Conservation (phyloP, 2,888 invertebrate species). For the Leptinotarsa juncta region DNA sequence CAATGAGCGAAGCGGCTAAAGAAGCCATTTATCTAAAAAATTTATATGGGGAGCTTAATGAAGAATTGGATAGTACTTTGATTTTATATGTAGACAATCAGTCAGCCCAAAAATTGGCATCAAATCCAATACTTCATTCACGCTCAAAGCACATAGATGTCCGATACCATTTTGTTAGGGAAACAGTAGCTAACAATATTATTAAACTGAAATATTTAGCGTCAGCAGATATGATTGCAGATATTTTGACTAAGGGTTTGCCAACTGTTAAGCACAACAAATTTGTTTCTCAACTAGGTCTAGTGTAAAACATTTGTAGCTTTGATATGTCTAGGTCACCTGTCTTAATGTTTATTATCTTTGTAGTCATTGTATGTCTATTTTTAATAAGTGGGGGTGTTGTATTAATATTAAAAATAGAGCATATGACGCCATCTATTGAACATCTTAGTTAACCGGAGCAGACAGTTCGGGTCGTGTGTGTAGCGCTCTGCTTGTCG, state of each 20-base stretch:
- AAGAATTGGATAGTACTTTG: slow-evolving; percentile 3
- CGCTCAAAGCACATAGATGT: slow-evolving; percentile 37
- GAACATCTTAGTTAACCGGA: too few species aligned
- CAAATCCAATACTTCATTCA: slow-evolving; percentile 15
- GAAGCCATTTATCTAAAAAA: slow-evolving; percentile 43
- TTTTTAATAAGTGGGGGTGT: neutral
- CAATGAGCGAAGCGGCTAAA: slow-evolving; percentile 49
- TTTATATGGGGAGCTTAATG: slow-evolving; percentile 26
- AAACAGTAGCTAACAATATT: slow-evolving; percentile 31
- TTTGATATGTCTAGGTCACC: neutral
- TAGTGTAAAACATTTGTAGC: neutral
- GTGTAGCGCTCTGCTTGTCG: too few species aligned
- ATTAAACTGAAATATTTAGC: slow-evolving; percentile 22
- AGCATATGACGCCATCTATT: too few species aligned
- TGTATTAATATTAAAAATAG: neutral
- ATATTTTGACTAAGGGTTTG: slow-evolving; percentile 18
- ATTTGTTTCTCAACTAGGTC: neutral
- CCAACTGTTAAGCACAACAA: slow-evolving; percentile 10
- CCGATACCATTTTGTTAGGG: slow-evolving; percentile 34
- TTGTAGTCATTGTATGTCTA: neutral
- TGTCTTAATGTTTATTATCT: neutral
- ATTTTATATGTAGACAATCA: slow-evolving; percentile 37
- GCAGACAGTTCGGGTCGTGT: too few species aligned
- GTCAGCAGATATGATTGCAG: slow-evolving; percentile 18
- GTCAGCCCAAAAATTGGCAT: slow-evolving; percentile 34